Conservation (phyloP, 2,113 vertebrate species). For the Carlito syrichta region DNA sequence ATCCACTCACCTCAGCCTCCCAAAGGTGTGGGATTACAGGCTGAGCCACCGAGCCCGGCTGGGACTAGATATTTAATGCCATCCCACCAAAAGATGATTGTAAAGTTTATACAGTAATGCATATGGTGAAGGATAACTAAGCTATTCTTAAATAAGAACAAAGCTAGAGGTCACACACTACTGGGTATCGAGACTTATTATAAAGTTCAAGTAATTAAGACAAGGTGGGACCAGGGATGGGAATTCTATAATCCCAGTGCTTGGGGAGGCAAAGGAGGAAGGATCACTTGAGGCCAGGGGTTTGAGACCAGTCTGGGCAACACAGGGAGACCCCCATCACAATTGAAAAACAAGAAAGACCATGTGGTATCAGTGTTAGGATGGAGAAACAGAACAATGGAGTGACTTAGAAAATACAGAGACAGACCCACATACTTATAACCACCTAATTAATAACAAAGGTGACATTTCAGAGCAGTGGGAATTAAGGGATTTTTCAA, state of each 20-base stretch:
- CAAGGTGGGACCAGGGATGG: not conserved
- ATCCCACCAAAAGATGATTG: conserved; percentile 5
- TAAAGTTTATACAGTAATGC: not conserved
- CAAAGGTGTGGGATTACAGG: too few relatives aligned
- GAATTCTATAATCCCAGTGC: too few relatives aligned
- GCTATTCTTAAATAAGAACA: conserved; percentile 22
- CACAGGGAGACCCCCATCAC: too few relatives aligned
- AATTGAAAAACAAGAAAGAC: too few relatives aligned
- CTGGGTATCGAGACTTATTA: not conserved
- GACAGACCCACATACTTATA: not conserved
- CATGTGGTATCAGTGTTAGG: not conserved
- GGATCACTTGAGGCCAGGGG: too few relatives aligned
- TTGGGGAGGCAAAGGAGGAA: too few relatives aligned
- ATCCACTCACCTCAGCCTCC: too few relatives aligned
- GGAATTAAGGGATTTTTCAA: not conserved
- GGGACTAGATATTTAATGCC: not conserved
- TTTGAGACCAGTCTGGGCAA: too few relatives aligned
- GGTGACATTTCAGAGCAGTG: not conserved
- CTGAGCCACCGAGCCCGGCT: too few relatives aligned
- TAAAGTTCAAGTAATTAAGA: conserved; percentile 25
- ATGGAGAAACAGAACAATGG: not conserved
- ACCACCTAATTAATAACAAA: not conserved
- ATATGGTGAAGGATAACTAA: conserved; percentile 27
- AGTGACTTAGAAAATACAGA: not conserved
- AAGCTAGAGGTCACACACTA: not conserved